Evolutionary conservation across 1,140 invertebrate species (phyloP), one percentile per base, ranked within the genome.

Genomic region (Brachystomella parvula): DNA sequence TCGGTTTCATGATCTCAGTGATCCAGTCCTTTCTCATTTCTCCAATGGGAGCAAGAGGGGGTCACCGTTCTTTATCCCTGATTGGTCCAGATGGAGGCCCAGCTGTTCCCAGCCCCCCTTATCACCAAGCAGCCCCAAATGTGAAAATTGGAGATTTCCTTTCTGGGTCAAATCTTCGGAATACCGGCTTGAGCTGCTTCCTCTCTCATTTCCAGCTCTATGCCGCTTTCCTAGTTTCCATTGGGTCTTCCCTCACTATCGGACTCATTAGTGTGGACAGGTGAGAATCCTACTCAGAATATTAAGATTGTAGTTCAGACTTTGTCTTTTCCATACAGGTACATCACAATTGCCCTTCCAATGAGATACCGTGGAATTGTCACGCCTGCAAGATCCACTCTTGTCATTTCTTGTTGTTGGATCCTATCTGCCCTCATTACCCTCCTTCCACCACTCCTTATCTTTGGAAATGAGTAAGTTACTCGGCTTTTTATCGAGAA

Each of bases 331-430:
- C 3, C 3, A 56, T 60, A 32, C 64, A 72, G 71, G 32, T 72
- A 67, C 53, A 67, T 72, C 24, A 72, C 71, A 21, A 72, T 72
- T 47, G 64, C 67, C 17, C 61, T 61, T 9, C 71, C 71, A n/a
- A 72, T 72, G 71, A 61, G 63, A 47, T 72, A 72, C 71, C 69
- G 69, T 61, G 67, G 67, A 21, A 69, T 72, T 24, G 65, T 72
- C 1, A 72, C 67, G 0, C 59, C 62, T 6, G 44, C 47, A 47
- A 39, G 71, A 62, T 63, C 29, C 26, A 53, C 63, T 39, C 28
- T 44, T 21, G 65, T 61, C 19, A 67, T 72, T 28, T 9, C 66
- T 28, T 32, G 33, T 28, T 64, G 65, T 29, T 72, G 71, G 71
- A 17, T 63, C 19, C 24, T 66, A 21, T 68, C 67, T 39, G 44